A percentile compares a stretch with the other conserved stretches of the same genome.
Conservation (phyloP, 2,888 invertebrate genomes). For the Hypselothyrea guttata region DNA sequence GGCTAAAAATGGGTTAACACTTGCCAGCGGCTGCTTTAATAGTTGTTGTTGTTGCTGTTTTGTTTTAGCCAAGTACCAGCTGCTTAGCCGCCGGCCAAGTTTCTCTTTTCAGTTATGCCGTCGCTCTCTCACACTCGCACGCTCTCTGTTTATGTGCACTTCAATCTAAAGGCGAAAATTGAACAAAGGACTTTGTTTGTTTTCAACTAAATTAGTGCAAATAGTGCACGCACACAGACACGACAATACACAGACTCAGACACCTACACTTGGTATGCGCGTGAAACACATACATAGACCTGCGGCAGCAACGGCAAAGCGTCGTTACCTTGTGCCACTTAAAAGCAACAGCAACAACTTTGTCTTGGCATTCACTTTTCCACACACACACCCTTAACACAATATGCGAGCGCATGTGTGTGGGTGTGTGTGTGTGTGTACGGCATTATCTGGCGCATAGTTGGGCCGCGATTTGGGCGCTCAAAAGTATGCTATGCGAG, state of each 20-base stretch:
- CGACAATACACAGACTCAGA: constrained; percentile 8
- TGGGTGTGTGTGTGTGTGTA: constrained; percentile 22
- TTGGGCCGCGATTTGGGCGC: constrained; percentile 69
- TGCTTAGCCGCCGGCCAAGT: constrained; percentile 60
- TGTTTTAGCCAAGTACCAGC: constrained; percentile 40
- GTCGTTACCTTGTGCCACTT: constrained; percentile 76
- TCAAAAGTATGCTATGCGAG: constrained; percentile 69
- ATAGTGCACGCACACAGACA: constrained; percentile 59
- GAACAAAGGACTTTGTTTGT: constrained; percentile 77
- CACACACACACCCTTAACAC: constrained; percentile 18
- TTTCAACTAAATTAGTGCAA: constrained; percentile 79
- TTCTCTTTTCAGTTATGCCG: constrained; percentile 25
- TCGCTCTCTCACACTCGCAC: constrained; percentile 6
- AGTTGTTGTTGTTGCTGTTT: constrained; percentile 22
- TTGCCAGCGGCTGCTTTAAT: constrained; percentile 46
- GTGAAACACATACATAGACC: constrained; percentile 33
- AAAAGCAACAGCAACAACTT: constrained; percentile 53
- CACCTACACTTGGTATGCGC: constrained; percentile 31
- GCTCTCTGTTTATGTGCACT: constrained; percentile 29
- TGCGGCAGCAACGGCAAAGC: constrained; percentile 45
- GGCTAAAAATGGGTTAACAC: constrained; percentile 68
- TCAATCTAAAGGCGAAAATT: constrained; percentile 72
- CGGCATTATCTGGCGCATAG: constrained; percentile 71
- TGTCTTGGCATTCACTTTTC: constrained; percentile 62
- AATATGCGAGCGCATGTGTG: constrained; percentile 14